phyloP scores from a whole-genome alignment of 2,113 vertebrate species.

The Hemiprocne comata region DNA sequence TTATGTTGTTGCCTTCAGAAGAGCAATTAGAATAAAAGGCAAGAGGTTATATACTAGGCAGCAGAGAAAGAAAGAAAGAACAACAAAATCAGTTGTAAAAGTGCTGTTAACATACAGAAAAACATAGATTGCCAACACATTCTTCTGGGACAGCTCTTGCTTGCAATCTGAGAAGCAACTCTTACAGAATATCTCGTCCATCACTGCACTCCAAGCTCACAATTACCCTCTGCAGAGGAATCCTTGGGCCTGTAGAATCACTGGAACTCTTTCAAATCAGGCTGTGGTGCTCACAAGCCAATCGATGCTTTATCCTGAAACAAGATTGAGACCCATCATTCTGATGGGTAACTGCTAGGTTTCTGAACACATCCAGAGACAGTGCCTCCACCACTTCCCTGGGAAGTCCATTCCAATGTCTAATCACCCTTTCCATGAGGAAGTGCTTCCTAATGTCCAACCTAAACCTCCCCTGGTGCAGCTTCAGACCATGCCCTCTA shows the following conservation, averaged over 20 bases:
- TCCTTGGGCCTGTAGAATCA: accelerated
- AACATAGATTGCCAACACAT: not conserved
- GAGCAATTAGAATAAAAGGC: not conserved
- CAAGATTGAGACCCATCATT: not conserved
- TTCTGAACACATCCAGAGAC: too few relatives aligned
- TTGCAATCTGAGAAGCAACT: not conserved
- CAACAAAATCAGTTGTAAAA: not conserved
- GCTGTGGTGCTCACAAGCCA: not conserved
- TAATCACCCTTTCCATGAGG: too few relatives aligned
- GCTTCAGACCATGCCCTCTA: too few relatives aligned
- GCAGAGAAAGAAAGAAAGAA: not conserved
- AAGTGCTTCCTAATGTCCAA: too few relatives aligned
- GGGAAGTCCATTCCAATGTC: too few relatives aligned
- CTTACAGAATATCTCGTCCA: not conserved
- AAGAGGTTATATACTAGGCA: not conserved
- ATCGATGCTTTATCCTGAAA: slow-evolving; percentile 22
- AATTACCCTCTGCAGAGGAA: not conserved
- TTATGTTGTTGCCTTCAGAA: not conserved
- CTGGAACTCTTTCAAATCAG: slow-evolving; percentile 2
- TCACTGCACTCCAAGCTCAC: not conserved
- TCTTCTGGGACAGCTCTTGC: not conserved
- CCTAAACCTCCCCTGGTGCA: too few relatives aligned
- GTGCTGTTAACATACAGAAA: not conserved
- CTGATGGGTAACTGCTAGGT: not conserved
- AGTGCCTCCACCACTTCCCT: too few relatives aligned